Evolutionary conservation across 2,888 invertebrate species (phyloP).

Genomic region (Flabesymbios commensalis): DNA sequence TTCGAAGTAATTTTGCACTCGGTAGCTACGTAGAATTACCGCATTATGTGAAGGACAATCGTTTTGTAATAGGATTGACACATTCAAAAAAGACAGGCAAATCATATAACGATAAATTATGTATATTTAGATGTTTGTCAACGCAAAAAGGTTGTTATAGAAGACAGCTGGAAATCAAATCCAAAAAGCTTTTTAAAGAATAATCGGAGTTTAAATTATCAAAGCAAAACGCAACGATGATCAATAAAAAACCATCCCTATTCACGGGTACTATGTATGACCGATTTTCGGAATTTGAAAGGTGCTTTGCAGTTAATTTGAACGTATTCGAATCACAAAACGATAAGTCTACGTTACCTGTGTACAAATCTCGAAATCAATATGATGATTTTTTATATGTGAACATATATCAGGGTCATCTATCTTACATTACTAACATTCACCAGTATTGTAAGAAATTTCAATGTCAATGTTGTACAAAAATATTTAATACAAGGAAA

Average conservation of each 20-base stretch:
- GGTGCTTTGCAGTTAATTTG: background rate
- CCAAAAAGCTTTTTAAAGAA: background rate
- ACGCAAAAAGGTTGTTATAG: background rate
- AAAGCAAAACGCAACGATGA: no score
- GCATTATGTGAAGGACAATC: no score
- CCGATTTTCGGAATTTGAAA: background rate
- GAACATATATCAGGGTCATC: no score
- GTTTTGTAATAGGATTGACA: no score
- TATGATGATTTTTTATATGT: background rate
- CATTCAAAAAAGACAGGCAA: no score
- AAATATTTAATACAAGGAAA: no score
- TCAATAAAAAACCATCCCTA: no score
- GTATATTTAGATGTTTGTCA: background rate
- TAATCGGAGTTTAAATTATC: background rate
- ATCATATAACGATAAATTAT: background rate
- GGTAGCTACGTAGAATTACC: no score
- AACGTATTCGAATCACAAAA: background rate
- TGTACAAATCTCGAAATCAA: background rate
- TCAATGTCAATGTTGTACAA: no score
- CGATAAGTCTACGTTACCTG: background rate
- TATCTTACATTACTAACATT: no score
- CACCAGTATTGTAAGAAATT: no score
- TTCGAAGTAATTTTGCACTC: no score
- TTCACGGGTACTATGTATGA: background rate
- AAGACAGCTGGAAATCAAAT: background rate